Base-by-base conservation (phyloP, 2,113 vertebrate species). In the Ctenodactylus gundi region DNA sequence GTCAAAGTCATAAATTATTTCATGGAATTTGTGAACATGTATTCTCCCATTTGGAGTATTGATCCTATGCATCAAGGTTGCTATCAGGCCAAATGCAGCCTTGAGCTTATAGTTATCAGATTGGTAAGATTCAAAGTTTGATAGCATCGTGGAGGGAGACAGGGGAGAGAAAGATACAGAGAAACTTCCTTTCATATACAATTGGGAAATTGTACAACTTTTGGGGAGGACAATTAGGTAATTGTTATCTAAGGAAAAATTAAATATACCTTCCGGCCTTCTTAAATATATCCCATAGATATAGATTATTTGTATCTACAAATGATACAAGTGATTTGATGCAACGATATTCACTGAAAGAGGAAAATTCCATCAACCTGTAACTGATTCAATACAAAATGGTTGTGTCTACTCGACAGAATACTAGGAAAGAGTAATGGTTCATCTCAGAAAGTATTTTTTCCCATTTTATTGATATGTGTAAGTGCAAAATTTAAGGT, bases 1-100 rank as follows among this genome's bases (percentile, higher is more conserved):
- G 92, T 92, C 70, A 92, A 93, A 76, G 27, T 4, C 82, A 81
- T 85, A 64, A 27, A 94, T 96, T 67, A 88, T 94, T 87, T 44
- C 57, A 91, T 36, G n/a, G 11, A 39, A 49, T 39, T 67, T 94
- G 34, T 68, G 73, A 1, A 14, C 46, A 55, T 77, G 67, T 34
- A 51, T 67, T 64, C 9, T 76, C 10, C 4, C 39, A 65, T 57
- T 85, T 60, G 46, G 60, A 85, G 76, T 12, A 70, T 58, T n/a
- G n/a, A n/a, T n/a, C n/a, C n/a, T n/a, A n/a, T n/a, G n/a, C n/a
- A n/a, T n/a, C n/a, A n/a, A n/a, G n/a, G n/a, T n/a, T n/a, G 91
- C 51, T 23, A 5, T 17, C 17, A 57, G 1, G 6, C 70, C 58
- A 73, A 78, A 85, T 2, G 1, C 9, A 77, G 27, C 0, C 39